These are phyloP conservation scores for Tamias sibiricus DNA, from an alignment of 2,113 vertebrate species.

Conservation along the genomic window DNA sequence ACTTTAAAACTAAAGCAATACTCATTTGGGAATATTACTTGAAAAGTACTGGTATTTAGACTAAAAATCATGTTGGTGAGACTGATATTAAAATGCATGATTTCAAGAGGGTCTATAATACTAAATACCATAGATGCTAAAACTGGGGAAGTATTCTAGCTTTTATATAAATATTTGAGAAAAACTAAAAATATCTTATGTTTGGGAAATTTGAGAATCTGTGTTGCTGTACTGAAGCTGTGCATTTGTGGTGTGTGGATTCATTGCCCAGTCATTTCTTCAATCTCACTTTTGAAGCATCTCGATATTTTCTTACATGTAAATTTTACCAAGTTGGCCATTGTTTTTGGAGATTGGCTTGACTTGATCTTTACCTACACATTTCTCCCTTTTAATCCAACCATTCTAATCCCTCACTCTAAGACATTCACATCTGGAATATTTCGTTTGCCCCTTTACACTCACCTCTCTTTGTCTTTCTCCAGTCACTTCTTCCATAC, in stretches of 20 bases:
- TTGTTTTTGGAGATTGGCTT: not conserved
- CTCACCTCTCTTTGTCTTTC: not conserved
- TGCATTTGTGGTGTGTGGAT: not conserved
- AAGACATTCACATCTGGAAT: not conserved
- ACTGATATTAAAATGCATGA: slow-evolving; percentile 21
- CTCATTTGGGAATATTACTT: not conserved
- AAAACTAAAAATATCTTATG: not conserved
- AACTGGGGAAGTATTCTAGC: not conserved
- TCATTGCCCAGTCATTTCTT: not conserved
- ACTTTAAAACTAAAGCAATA: not conserved
- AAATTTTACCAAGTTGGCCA: not conserved
- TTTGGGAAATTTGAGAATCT: not conserved
- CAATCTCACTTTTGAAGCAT: not conserved
- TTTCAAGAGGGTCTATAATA: not conserved
- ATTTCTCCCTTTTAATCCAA: not conserved
- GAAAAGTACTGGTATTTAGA: not conserved
- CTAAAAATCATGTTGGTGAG: not conserved
- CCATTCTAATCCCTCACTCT: not conserved
- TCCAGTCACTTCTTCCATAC: not conserved
- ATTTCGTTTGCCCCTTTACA: not conserved
- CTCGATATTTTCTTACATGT: not conserved
- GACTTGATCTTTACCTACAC: not conserved
- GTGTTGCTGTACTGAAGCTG: not conserved
- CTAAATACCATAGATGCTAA: not conserved
- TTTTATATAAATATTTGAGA: not conserved